Conservation (phyloP, 2,113 vertebrate species). For the Sapajus apella region DNA sequence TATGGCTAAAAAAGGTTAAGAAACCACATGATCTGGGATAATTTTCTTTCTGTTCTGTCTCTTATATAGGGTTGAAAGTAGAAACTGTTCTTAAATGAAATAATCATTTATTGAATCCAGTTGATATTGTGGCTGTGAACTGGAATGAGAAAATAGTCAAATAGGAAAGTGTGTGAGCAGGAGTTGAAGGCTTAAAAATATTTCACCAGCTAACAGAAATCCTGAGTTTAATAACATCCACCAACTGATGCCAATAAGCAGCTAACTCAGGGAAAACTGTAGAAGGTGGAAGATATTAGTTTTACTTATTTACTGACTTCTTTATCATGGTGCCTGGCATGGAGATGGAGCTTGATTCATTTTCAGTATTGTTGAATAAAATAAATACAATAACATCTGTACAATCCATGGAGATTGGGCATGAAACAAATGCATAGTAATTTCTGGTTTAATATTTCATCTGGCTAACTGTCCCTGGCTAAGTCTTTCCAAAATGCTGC, state of each 20-base stretch:
- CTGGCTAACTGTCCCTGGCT: background rate
- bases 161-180: background rate
- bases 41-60: background rate
- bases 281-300: background rate
- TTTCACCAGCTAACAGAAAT: background rate
- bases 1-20: background rate
- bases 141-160: background rate
- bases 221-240: background rate
- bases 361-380: background rate
- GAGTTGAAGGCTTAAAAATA: background rate
- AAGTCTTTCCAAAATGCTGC: background rate
- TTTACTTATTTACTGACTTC: background rate
- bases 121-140: background rate
- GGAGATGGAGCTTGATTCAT: background rate
- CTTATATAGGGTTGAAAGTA: background rate
- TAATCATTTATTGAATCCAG: background rate
- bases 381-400: background rate
- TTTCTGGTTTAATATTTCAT: slow-evolving; percentile 5
- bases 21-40: background rate
- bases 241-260: background rate
- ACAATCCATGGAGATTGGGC: background rate
- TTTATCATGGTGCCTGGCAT: background rate
- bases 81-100: background rate
- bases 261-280: background rate
- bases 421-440: background rate